A percentile compares a stretch with the other conserved stretches of the same genome.
These are phyloP conservation scores for Coecobrya sp. DNA, from an alignment of 2,888 invertebrate genomes.

Conservation along the genomic window DNA sequence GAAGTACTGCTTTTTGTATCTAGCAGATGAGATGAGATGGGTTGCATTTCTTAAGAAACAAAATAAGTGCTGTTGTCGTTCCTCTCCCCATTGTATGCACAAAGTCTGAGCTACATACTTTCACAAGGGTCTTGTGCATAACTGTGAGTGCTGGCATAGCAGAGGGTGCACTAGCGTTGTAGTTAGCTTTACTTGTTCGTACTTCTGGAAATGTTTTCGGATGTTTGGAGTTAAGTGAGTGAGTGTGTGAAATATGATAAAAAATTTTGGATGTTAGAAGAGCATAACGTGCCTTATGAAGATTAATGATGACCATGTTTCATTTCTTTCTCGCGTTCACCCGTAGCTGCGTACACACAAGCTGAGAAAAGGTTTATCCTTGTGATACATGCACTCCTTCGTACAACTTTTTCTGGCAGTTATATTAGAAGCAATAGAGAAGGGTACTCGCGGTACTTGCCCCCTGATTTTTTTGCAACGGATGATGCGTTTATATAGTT, in stretches of 20 bases:
- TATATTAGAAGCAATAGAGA: neutral
- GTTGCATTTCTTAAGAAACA: constrained; percentile 51
- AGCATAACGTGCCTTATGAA: constrained; percentile 84
- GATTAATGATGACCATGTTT: constrained; percentile 85
- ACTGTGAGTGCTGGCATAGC: neutral
- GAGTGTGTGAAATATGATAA: constrained; percentile 85
- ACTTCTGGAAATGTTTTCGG: constrained; percentile 70
- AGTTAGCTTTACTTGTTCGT: constrained; percentile 54
- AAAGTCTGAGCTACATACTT: neutral
- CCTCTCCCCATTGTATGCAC: constrained; percentile 41
- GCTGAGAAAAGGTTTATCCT: neutral
- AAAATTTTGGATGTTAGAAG: constrained; percentile 80
- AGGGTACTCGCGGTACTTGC: neutral
- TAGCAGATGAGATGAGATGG: constrained; percentile 53
- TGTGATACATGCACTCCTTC: neutral
- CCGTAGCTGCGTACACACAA: neutral
- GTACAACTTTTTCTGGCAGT: neutral
- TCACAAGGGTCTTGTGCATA: too few species aligned
- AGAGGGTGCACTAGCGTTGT: constrained; percentile 14
- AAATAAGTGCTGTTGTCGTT: constrained; percentile 32
- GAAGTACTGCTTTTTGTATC: neutral
- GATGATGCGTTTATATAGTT: neutral
- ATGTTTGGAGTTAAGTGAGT: constrained; percentile 76
- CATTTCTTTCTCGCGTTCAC: constrained; percentile 70
- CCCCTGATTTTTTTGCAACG: constrained; percentile 36